Evolutionary conservation across 2,797 vertebrate genomes (phyloP), one percentile per base, ranked within the genome.

Genomic region (Enteromius treurensis): DNA sequence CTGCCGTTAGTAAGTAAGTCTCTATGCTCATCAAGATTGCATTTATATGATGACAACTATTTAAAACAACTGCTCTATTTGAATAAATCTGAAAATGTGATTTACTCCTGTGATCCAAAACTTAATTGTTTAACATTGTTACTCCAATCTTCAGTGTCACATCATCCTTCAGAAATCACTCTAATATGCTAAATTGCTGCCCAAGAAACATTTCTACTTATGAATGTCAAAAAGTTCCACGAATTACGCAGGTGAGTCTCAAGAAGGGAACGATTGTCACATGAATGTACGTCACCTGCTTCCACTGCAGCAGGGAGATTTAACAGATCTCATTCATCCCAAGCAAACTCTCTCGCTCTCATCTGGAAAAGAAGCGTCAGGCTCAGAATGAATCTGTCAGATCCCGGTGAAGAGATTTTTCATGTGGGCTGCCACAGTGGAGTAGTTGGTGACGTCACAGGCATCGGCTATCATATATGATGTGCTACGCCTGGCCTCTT

Each of bases 361-460:
- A 67, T 47, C 69, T 69, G 5, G 32, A 42, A 74, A 64, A 49
- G 64, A 79, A 34, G 77, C 60, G 55, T 77, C 49, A n/a, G 42
- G 55, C 82, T 64, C 17, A 53, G 47, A 58, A 83, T 62, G 53
- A 84, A 75, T 26, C 40, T 23, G 64, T 34, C 64, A 70, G 81
- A 83, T 68, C 14, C 53, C 37, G 29, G 19, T 37, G 23, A 70
- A 73, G 47, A 71, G 55, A 29, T 42, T 51, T 40, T 77, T 74
- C 26, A 29, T 11, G 5, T 40, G 42, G 58, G 75, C 37, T 55
- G 13, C 21, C 15, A 49, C 26, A 47, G 29, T n/a, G 69, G 58
- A 79, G 26, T 58, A 23, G 6, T 51, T 49, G 47, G 62, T 80
- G 37, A 74, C 7, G 13, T 62, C 55, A 75, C 40, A 13, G 42